Evolutionary conservation across 2,113 vertebrate genomes (phyloP), one percentile per base, ranked within the genome.

Genomic region (Microtus ochrogaster): DNA sequence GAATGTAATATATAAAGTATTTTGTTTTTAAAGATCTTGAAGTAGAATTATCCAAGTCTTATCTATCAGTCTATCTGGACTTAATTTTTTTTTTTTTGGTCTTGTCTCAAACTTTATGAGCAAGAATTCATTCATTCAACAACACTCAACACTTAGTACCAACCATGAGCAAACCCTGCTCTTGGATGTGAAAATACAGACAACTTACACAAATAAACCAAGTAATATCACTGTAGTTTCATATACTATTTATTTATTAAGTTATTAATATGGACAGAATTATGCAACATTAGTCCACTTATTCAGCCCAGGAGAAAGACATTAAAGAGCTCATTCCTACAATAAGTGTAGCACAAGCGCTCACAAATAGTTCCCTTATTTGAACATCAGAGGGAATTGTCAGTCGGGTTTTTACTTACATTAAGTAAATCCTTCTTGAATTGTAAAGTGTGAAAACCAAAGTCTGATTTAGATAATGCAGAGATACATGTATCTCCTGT

Each of bases 231-330:
- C 77, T 74, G 61, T 74, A 91, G 77, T 95, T 96, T 83, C 44
- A 96, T 96, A 96, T 95, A 94, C 82, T 93, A 94, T 97, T 97
- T 94, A 94, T 90, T 98, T 91, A 79, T 91, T 90, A 95, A 94
- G 85, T 97, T 97, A 96, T 92, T 96, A 97, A 95, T 92, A 96
- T 95, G 92, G 73, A 94, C 85, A 97, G n/a, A 86, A 79, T 93
- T 94, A 92, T 73, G 74, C 88, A 96, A 96, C 92, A 91, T 94
- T 93, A 96, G 85, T 92, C 90, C 76, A 92, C 77, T 65, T 78
- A 55, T 91, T 94, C 95, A 96, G 90, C 68, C 92, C 92, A 91
- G 93, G 58, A 95, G 91, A 96, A 94, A 91, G 91, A 96, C 41
- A 90, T 82, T 88, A 85, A 72, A 96, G 73, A 95, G 61, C 58